Evolutionary conservation across 2,113 vertebrate genomes (phyloP), one percentile per base, ranked within the genome.

Genomic region (Xiphophorus couchianus): DNA sequence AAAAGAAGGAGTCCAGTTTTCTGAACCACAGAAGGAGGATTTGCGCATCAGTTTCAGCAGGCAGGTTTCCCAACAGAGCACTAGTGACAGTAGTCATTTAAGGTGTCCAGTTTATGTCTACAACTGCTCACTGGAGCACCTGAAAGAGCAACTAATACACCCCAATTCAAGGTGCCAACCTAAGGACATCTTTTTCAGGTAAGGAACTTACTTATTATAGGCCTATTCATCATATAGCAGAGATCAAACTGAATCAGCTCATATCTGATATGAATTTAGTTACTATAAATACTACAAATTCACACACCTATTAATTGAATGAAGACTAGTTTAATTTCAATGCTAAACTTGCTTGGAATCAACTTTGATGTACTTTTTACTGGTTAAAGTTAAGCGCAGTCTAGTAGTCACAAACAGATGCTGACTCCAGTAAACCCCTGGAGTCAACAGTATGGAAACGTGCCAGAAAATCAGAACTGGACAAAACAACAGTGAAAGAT

Each of bases 41-140:
- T 74, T 93, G 0, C 94, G 92, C 61, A 93, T 95, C 86, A 95
- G 90, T 29, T 89, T 96, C 79, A 93, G 94, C 58, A 90, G 87
- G 19, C 97, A 96, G 90, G 82, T 76, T 73, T 96, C 96, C 0
- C 95, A 96, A 62, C 93, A 95, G 44, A 96, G 96, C 68, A n/a
- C 88, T 4, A 25, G 85, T 0, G 95, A 96, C 1, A 82, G 89
- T 39, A 89, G 88, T 65, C 95, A 96, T 0, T 90, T 95, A 0
- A 95, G 94, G 79, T 99, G 97, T 89, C 97, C 97, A 13, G 93
- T 98, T 74, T 99, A 97, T 6, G 90, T 98, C 82, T 99, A 99
- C 88, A 98, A 94, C 93, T 98, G 97, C 82, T 96, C 97, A 0
- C 85, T 98, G 88, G 97, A 98, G 58, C 88, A 94, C 0, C 75